These are phyloP conservation scores for Clarias laeviceps DNA, from an alignment of 2,797 vertebrate species.

Conservation along the genomic window DNA sequence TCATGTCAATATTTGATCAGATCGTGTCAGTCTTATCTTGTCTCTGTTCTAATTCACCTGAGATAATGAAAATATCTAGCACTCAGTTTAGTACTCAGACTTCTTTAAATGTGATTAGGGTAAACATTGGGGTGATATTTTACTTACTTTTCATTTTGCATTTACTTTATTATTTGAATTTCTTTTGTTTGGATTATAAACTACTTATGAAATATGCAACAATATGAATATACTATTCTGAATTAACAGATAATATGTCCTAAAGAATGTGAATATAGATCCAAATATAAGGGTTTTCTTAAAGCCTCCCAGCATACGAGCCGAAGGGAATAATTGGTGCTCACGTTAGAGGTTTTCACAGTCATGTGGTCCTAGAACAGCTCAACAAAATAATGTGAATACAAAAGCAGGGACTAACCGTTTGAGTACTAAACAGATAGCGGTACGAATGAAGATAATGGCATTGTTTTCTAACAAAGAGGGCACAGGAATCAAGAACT, in stretches of 20 bases:
- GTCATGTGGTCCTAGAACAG: not conserved
- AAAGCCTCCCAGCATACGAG: not conserved
- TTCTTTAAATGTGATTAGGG: not conserved
- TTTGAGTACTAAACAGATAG: not conserved
- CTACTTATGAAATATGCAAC: not conserved
- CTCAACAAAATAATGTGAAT: not conserved
- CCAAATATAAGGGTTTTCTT: not conserved
- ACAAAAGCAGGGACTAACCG: not conserved
- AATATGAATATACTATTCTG: not conserved
- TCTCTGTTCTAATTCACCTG: not conserved
- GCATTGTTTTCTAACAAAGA: not conserved
- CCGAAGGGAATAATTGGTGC: not conserved
- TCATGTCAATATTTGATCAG: conserved; percentile 5
- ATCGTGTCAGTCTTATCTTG: not conserved
- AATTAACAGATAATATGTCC: not conserved
- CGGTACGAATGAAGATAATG: not conserved
- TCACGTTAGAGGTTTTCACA: not conserved
- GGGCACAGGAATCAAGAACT: not conserved
- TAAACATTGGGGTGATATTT: not conserved
- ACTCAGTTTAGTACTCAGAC: not conserved
- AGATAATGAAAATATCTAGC: not conserved
- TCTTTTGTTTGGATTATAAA: not conserved
- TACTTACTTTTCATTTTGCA: not conserved
- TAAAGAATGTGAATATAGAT: not conserved
- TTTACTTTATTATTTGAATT: not conserved